phyloP scores from a whole-genome alignment of 2,888 invertebrate genomes.

The Stegana nigrithorax region DNA sequence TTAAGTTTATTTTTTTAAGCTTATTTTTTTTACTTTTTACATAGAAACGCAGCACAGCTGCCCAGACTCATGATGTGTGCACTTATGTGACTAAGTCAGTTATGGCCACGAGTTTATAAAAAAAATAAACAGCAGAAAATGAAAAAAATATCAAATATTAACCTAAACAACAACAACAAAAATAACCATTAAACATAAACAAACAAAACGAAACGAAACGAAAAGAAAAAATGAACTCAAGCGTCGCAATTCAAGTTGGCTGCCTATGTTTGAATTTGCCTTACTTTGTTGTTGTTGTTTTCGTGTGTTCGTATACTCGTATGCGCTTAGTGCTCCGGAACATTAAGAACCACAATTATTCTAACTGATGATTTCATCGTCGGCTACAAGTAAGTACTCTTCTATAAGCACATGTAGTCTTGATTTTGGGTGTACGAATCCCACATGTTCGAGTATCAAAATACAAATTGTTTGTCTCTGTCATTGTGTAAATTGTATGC shows the following conservation, averaged over 20 bases:
- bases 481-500: constrained; percentile 3
- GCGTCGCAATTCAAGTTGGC: neutral
- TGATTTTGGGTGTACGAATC: constrained; percentile 33
- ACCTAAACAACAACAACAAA: constrained; percentile 2
- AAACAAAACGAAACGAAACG: neutral
- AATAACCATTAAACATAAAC: neutral
- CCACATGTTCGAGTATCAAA: neutral
- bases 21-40: neutral
- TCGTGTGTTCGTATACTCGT: constrained; percentile 13
- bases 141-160: no score
- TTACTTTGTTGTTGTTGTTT: no score
- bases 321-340: constrained; percentile 34
- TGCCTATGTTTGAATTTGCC: neutral
- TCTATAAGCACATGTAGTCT: constrained; percentile 27
- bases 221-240: constrained; percentile 18
- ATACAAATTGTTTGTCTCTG: neutral
- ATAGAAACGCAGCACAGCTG: no score
- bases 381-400: constrained; percentile 17
- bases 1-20: neutral
- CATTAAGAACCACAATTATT: constrained; percentile 45
- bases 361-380: constrained; percentile 54
- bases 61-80: neutral
- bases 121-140: constrained; percentile 15
- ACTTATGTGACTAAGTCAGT: neutral
- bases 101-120: constrained; percentile 18